A percentile compares a stretch with the other conserved stretches of the same genome.
Conservation (phyloP, 1,140 invertebrate genomes). For the Calephelis nemesis region DNA sequence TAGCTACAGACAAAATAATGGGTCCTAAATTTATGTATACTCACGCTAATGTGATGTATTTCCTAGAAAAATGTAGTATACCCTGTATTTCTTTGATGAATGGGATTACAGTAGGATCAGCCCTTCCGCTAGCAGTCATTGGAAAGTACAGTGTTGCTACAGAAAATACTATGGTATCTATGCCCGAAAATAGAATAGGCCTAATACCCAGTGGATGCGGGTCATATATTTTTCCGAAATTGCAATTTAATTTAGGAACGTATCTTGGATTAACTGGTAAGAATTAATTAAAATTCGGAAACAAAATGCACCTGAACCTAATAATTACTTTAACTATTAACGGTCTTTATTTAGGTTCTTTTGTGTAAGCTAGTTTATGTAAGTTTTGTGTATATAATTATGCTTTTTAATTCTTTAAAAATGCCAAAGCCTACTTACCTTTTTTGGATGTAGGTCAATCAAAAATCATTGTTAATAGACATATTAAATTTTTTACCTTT, state of each 20-base stretch:
- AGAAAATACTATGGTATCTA: slow-evolving; percentile 97
- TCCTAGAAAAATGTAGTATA: slow-evolving; percentile 93
- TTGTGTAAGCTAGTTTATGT: too few species aligned
- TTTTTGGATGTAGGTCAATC: too few species aligned
- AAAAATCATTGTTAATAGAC: too few species aligned
- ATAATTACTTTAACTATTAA: too few species aligned
- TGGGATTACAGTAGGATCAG: slow-evolving; percentile 99
- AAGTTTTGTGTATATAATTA: too few species aligned
- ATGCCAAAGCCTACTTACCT: too few species aligned
- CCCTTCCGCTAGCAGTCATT: slow-evolving; percentile 98
- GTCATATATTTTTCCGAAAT: slow-evolving; percentile 91
- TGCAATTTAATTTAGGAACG: slow-evolving; percentile 93
- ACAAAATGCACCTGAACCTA: too few species aligned
- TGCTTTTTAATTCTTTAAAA: too few species aligned
- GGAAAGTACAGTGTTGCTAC: slow-evolving; percentile 96
- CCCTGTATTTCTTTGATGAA: slow-evolving; percentile 97
- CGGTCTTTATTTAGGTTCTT: not conserved
- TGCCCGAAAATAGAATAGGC: slow-evolving; percentile 98
- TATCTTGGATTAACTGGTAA: slow-evolving; percentile 96
- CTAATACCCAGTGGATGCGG: slow-evolving; percentile 97
- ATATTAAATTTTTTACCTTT: too few species aligned
- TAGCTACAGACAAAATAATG: slow-evolving; percentile 84
- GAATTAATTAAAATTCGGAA: not conserved
- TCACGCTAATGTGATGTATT: slow-evolving; percentile 94
- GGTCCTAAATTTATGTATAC: slow-evolving; percentile 91